Base-by-base conservation (phyloP, 2,797 vertebrate species). In the Enteromius mattozi region DNA sequence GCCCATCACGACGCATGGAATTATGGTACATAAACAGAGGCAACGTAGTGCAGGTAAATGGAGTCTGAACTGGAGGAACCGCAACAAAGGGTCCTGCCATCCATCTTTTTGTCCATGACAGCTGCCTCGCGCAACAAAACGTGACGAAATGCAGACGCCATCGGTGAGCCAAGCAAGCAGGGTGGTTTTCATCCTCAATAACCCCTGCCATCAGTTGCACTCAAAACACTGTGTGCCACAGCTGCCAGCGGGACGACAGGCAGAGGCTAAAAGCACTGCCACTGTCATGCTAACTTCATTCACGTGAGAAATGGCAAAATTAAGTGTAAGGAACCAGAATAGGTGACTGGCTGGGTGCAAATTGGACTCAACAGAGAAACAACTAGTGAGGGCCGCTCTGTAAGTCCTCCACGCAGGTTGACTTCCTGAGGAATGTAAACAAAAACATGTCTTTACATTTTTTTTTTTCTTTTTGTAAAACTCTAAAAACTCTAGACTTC, bases 161-260 rank as follows among this genome's bases (percentile, higher is more conserved):
- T 24, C 51, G 54, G 71, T 4, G 17, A 51, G 30, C 81, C 10
- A 30, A 76, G 24, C 61, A 3, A 72, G 65, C 40, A 42, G 69
- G 70, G 49, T 54, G 35, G 69, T 66, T 75, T 83, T 84, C 70
- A 74, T 88, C 77, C 69, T 66, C 69, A 84, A 83, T 80, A 54
- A 80, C 70, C 45, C 72, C 33, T 77, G 33, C 49, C 85, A 47
- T 78, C 85, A 79, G 37, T 83, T 59, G n/a, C 63, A 27, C 19
- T 54, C 47, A 42, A 81, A 71, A 85, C 72, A 83, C 40, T 19
- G 61, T 30, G 59, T 54, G 71, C n/a, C 27, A 21, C 65, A 66
- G 79, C 72, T 77, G 72, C 47, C 81, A 81, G 54, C 6, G 21
- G 33, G 56, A 45, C 2, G 21, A 40, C n/a, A 47, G 19, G 56